Evolutionary conservation across 1,140 invertebrate genomes (phyloP).

Genomic region (Drosophila ercepeae): DNA sequence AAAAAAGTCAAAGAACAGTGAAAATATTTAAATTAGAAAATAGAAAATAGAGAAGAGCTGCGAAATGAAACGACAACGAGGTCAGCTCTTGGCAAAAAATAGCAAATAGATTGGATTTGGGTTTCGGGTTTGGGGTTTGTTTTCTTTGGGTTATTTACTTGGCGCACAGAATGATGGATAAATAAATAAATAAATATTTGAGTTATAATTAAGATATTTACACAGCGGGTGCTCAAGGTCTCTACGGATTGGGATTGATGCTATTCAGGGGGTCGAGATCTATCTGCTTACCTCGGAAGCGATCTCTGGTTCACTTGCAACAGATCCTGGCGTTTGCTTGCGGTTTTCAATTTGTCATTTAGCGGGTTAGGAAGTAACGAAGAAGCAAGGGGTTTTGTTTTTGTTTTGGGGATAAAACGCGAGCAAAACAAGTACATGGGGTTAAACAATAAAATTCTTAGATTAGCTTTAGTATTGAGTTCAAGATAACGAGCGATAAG

Average conservation of each 20-base stretch:
- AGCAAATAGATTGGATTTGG: conserved; percentile 29
- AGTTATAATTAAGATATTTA: conserved; percentile 48
- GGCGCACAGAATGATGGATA: conserved; percentile 26
- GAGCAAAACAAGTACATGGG: conserved; percentile 26
- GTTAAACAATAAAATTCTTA: conserved; percentile 59
- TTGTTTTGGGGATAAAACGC: conserved; percentile 1
- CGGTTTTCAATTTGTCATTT: conserved; percentile 14
- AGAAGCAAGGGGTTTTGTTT: conserved; percentile 13
- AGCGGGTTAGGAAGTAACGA: conserved; percentile 29
- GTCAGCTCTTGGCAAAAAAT: conserved; percentile 47
- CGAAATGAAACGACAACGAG: conserved; percentile 49
- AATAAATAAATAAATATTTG: conserved; percentile 52
- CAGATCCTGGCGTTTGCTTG: conserved; percentile 53
- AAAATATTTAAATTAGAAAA: conserved; percentile 11
- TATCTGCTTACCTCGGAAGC: conserved; percentile 64
- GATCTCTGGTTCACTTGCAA: conserved; percentile 56
- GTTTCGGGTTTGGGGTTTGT: conserved; percentile 6
- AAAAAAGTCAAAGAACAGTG: conserved; percentile 26
- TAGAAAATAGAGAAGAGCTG: background rate
- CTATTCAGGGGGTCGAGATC: conserved; percentile 6
- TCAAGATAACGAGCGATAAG: conserved; percentile 12
- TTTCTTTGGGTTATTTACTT: conserved; percentile 46
- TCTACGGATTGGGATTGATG: conserved; percentile 38
- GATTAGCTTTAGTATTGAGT: conserved; percentile 52
- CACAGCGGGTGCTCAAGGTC: conserved; percentile 31